A percentile compares a stretch with the other conserved stretches of the same genome.
Conservation (phyloP, 2,113 vertebrate species). For the Perccottus glenii region DNA sequence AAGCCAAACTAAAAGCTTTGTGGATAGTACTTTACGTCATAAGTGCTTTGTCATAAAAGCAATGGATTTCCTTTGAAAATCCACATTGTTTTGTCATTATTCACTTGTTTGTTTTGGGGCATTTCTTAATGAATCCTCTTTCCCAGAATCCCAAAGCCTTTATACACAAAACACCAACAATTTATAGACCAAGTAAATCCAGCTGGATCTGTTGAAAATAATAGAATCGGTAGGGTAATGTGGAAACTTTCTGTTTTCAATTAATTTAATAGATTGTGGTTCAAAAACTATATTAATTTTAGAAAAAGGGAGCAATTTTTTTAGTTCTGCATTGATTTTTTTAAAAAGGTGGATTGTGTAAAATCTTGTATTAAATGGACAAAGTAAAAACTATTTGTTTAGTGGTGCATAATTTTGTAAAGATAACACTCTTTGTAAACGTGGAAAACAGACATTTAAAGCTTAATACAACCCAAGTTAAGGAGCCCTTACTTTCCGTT, state of each 20-base stretch:
- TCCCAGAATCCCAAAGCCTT: not conserved
- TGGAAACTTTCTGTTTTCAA: not conserved
- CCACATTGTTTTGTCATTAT: not conserved
- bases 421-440: no score
- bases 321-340: no score
- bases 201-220: not conserved
- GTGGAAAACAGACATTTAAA: no score
- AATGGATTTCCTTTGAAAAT: conserved; percentile 11
- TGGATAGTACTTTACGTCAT: conserved; percentile 3
- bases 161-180: conserved; percentile 3
- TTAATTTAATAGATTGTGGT: no score
- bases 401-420: no score
- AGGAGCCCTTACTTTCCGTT: no score
- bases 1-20: conserved; percentile 4
- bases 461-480: no score
- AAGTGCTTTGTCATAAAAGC: conserved; percentile 6
- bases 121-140: conserved; percentile 6
- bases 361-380: no score
- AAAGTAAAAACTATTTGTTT: no score
- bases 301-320: no score
- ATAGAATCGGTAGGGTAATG: conserved; percentile 1
- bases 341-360: no score
- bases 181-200: conserved; percentile 1
- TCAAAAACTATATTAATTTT: no score
- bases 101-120: conserved; percentile 4